Conservation (phyloP, 2,797 vertebrate species). For the Aselliscus stoliczkanus region DNA sequence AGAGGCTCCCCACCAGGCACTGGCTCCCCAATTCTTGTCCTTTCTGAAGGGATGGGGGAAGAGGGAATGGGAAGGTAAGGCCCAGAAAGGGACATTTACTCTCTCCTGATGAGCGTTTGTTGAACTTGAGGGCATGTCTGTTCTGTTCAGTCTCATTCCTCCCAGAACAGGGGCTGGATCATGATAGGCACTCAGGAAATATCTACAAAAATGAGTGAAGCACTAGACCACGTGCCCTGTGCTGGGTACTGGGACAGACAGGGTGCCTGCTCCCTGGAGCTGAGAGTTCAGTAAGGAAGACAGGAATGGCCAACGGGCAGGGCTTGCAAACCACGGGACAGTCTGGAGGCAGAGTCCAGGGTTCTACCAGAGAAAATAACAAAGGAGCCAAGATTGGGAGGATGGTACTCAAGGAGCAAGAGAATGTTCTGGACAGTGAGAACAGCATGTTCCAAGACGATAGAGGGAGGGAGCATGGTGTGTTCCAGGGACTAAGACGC, state of each 20-base stretch:
- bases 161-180: neutral
- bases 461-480: neutral
- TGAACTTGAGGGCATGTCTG: neutral
- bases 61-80: neutral
- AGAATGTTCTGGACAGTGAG: neutral
- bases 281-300: neutral
- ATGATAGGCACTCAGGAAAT: neutral
- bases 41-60: neutral
- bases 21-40: neutral
- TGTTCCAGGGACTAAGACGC: neutral
- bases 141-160: neutral
- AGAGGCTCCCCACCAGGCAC: neutral
- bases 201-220: neutral
- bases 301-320: neutral
- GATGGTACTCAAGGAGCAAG: neutral
- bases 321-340: neutral
- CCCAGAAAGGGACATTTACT: neutral
- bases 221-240: accelerated
- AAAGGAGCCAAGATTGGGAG: neutral
- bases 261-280: neutral
- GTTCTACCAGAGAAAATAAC: neutral
- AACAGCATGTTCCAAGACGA: too few species aligned
- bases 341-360: too few species aligned
- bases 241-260: accelerated
- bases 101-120: accelerated